Evolutionary conservation across 2,797 vertebrate genomes (phyloP).

Genomic region (Hoplostethus mediterraneus): DNA sequence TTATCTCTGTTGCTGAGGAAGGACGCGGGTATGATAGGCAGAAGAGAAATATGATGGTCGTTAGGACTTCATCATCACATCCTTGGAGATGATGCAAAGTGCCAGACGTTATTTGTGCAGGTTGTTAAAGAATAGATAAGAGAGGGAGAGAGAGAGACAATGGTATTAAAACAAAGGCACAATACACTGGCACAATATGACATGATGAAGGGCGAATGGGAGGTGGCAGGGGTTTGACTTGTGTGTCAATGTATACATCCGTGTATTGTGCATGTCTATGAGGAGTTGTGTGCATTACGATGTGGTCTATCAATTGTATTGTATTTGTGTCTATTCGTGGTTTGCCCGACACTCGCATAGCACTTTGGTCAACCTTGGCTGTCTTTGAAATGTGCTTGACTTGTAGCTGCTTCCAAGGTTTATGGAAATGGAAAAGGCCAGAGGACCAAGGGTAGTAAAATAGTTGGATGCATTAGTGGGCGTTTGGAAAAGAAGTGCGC

Average conservation of each 20-base stretch:
- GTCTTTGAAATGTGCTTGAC: too few species aligned
- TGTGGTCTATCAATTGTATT: too few species aligned
- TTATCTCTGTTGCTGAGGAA: not conserved
- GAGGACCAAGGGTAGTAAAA: too few species aligned
- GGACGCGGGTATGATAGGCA: constrained; percentile 13
- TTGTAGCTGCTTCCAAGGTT: too few species aligned
- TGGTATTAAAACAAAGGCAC: constrained; percentile 35
- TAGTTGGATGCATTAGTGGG: too few species aligned
- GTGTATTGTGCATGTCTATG: too few species aligned
- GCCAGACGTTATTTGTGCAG: constrained; percentile 61
- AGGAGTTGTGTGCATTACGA: too few species aligned
- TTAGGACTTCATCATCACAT: constrained; percentile 67
- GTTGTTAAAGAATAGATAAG: constrained; percentile 30
- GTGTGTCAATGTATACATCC: too few species aligned
- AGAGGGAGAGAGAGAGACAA: constrained; percentile 3
- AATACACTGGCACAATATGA: constrained; percentile 50
- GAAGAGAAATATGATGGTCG: constrained; percentile 42
- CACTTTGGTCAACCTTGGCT: not conserved
- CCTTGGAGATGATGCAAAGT: constrained; percentile 66
- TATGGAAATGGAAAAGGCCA: too few species aligned
- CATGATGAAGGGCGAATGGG: constrained; percentile 54
- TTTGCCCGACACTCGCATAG: too few species aligned
- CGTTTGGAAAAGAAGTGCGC: too few species aligned
- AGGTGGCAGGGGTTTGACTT: constrained; percentile 28
- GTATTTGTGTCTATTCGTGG: too few species aligned